Evolutionary conservation across 64 coral and sea anemone species (phyloP), one percentile per base, ranked within the genome.

Genomic region (Platygyra sinensis): DNA sequence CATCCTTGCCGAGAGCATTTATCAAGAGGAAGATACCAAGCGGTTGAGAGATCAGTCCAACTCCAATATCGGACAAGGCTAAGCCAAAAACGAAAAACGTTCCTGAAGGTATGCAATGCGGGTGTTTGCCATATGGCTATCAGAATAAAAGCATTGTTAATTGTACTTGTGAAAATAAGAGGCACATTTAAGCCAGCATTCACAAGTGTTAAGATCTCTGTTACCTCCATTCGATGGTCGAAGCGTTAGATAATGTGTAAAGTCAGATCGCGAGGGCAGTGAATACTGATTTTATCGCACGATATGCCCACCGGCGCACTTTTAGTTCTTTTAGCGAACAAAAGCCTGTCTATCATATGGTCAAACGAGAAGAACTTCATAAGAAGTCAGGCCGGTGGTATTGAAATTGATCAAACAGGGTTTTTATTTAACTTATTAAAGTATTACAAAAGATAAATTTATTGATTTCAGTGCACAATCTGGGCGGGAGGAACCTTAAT

Each of bases 51-150:
- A 86, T 42, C 9, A 86, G 10, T 19, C 83, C 83, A 8, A 86
- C 64, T 69, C 83, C 63, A 52, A 72, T 51, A 72, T 86, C 83
- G 11, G 83, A 71, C 36, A 86, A 19, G 15, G 83, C 62, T 16
- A 72, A 29, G 63, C 83, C 42, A 49, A 69, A 69, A 15, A 86
- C 22, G 17, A 86, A 15, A n/a, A 36, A 22, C 64, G 24, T 72
- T 71, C 15, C 64, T 72, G 1, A 32, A 24, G 28, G 30, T 63
- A 55, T 86, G 62, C 38, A 86, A 29, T 5, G 31, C 13, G 14
- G 83, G 63, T 9, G 62, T 86, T 20, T 57, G 51, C 83, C 83
- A 86, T 39, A 86, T 72, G 2, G 83, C 62, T 27, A 25, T 29
- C 14, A 72, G 50, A 31, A 86, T 52, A 9, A 86, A 5, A 6